Conservation (phyloP, 2,113 vertebrate genomes). For the Harpagus bidentatus region DNA sequence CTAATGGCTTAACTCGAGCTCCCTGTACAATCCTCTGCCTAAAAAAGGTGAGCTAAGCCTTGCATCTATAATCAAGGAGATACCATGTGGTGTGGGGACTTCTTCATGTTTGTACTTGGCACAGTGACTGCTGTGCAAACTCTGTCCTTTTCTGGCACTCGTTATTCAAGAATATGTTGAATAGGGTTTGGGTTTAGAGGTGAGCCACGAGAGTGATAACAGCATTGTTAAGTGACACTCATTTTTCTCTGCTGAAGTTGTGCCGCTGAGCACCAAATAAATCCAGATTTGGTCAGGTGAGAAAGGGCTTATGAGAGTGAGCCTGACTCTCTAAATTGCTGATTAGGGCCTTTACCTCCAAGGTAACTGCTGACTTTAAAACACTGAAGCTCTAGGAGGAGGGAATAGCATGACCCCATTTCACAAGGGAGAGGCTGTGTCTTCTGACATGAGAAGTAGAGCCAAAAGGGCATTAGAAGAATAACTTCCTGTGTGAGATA, state of each 20-base stretch:
- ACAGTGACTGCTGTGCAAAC: not conserved
- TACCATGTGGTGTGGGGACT: fast-evolving
- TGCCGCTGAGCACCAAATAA: not conserved
- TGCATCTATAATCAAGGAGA: not conserved
- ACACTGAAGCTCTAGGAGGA: not conserved
- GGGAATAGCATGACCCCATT: not conserved
- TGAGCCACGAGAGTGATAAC: not conserved
- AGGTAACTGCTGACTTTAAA: not conserved
- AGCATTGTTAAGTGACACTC: not conserved
- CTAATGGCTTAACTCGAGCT: not conserved
- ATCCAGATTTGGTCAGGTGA: not conserved
- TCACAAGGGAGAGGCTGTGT: not conserved
- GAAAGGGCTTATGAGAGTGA: not conserved
- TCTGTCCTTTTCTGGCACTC: not conserved
- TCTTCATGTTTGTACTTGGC: not conserved
- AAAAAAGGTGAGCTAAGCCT: not conserved
- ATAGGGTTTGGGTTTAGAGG: not conserved
- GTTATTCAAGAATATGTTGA: not conserved
- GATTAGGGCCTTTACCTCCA: not conserved
- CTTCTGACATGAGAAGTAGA: not conserved
- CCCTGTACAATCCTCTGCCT: not conserved
- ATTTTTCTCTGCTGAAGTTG: not conserved
- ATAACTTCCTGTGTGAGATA: not conserved
- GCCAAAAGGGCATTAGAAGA: not conserved
- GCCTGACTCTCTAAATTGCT: not conserved